Conservation (phyloP, 35 echinoderm and acorn worm genomes). For the Strongylocentrotus purpuratus region DNA sequence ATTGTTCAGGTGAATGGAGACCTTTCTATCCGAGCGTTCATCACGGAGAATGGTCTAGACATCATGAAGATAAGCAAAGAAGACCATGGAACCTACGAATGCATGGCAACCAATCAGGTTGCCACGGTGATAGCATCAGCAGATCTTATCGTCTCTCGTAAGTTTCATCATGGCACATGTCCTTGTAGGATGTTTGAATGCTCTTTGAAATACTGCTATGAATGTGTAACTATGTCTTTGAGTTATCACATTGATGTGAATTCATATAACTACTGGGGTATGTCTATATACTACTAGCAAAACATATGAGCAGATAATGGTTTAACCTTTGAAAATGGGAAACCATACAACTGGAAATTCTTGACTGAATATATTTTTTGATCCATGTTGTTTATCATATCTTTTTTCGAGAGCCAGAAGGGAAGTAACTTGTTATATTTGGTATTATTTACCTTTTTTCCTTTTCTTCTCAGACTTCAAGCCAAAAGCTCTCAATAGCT, state of each 20-base stretch:
- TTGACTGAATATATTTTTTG: no score
- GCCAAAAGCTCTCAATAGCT: no score
- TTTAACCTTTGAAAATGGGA: no score
- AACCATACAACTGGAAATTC: no score
- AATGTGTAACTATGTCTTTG: background rate
- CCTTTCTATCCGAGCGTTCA: constrained; percentile 18
- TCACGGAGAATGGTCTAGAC: constrained; percentile 51
- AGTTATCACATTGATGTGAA: background rate
- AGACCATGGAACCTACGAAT: constrained; percentile 87
- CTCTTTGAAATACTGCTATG: background rate
- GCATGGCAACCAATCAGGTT: constrained; percentile 73
- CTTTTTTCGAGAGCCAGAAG: no score
- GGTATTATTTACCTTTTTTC: no score
- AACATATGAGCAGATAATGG: no score
- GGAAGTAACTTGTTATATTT: no score
- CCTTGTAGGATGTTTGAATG: background rate
- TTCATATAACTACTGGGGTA: background rate
- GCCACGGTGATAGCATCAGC: constrained; percentile 65
- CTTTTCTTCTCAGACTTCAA: no score
- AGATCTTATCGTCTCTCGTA: constrained; percentile 73
- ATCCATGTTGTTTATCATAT: no score
- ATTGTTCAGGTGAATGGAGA: constrained; percentile 71
- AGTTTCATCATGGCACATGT: constrained; percentile 5
- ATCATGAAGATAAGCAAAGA: constrained; percentile 77
- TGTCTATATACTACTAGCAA: no score